Evolutionary conservation across 2,888 invertebrate genomes (phyloP).

Genomic region (Pristionchus fissidentatus): DNA sequence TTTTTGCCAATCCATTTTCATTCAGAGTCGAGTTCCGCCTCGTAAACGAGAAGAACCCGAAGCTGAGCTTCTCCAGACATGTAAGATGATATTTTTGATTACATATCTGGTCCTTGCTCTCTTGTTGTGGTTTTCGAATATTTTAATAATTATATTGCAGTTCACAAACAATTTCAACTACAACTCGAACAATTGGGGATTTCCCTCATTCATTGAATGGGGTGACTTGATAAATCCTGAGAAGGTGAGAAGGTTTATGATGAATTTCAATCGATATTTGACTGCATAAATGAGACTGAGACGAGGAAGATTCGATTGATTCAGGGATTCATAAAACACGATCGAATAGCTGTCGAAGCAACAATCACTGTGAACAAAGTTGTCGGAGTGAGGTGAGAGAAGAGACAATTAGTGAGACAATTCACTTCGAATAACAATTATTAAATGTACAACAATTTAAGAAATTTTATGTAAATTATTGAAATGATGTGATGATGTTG

Average conservation of each 20-base stretch:
- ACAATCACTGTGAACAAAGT: conserved; percentile 70
- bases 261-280: background rate
- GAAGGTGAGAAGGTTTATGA: no score
- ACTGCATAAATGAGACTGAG: background rate
- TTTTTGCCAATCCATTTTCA: no score
- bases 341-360: conserved; percentile 70
- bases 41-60: conserved; percentile 45
- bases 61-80: conserved; percentile 40
- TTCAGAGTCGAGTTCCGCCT: conserved; percentile 58
- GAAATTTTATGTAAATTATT: background rate
- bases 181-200: conserved; percentile 75
- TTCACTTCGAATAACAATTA: background rate
- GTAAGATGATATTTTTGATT: background rate
- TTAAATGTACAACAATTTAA: background rate
- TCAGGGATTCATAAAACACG: conserved; percentile 66
- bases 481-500: background rate
- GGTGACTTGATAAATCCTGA: conserved; percentile 61
- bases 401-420: background rate
- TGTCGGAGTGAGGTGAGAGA: conserved; percentile 63
- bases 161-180: conserved; percentile 74
- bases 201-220: conserved; percentile 74
- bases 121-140: background rate
- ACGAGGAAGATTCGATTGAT: background rate
- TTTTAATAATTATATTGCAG: conserved; percentile 51
- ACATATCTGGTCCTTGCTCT: background rate